These are phyloP conservation scores for Drosophila baimaii DNA, from an alignment of 1,140 invertebrate species.

Conservation along the genomic window DNA sequence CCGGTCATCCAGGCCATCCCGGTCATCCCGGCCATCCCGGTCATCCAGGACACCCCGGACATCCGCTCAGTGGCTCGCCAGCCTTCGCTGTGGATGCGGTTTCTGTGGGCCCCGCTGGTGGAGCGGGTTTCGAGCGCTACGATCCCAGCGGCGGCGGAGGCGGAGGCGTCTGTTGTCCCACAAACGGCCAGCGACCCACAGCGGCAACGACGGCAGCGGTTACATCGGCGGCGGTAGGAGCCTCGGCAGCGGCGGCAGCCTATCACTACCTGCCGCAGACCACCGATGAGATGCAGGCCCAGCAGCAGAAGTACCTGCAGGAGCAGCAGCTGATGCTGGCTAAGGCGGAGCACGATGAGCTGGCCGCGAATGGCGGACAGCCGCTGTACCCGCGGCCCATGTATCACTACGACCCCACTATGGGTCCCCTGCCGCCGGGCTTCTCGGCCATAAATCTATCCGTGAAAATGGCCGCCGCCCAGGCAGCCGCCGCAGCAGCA, in stretches of 20 bases:
- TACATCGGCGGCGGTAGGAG: constrained; percentile 74
- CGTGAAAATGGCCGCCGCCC: constrained; percentile 92
- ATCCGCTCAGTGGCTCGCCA: constrained; percentile 74
- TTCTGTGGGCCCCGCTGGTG: constrained; percentile 87
- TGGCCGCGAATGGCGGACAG: constrained; percentile 85
- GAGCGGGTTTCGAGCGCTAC: constrained; percentile 90
- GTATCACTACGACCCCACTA: constrained; percentile 90
- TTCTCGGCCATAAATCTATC: constrained; percentile 93
- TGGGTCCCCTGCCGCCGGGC: constrained; percentile 87
- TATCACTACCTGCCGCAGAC: constrained; percentile 86
- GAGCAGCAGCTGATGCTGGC: constrained; percentile 87
- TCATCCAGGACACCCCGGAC: constrained; percentile 77
- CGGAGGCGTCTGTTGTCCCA: constrained; percentile 69
- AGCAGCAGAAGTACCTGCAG: constrained; percentile 87
- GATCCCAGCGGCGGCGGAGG: constrained; percentile 84
- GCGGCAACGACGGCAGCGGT: constrained; percentile 47
- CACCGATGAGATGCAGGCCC: constrained; percentile 75
- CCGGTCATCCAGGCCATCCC: constrained; percentile 41
- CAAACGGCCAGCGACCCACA: constrained; percentile 10
- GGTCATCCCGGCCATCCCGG: constrained; percentile 42
- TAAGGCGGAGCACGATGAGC: constrained; percentile 88
- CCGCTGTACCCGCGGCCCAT: constrained; percentile 91
- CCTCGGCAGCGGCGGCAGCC: constrained; percentile 82
- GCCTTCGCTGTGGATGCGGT: constrained; percentile 84
- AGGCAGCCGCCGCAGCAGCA: constrained; percentile 86